These are phyloP conservation scores for Lophius piscatorius DNA, from an alignment of 2,113 vertebrate genomes.

Conservation along the genomic window DNA sequence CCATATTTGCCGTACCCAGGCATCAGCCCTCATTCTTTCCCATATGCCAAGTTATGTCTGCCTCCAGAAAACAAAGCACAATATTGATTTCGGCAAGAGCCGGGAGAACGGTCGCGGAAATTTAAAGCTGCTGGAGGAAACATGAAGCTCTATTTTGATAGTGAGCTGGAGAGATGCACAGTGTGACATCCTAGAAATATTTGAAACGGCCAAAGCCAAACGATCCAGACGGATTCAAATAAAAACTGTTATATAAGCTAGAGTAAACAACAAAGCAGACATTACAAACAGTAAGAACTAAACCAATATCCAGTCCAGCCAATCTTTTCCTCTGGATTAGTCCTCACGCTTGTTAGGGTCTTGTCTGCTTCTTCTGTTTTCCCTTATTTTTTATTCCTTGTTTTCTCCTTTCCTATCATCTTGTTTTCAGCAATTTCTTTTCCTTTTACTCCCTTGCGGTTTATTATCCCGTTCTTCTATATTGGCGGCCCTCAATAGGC, in stretches of 20 bases:
- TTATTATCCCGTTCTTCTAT: too few relatives aligned
- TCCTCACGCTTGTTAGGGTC: conserved; percentile 5
- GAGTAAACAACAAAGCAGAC: conserved; percentile 57
- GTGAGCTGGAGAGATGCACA: not conserved
- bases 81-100: conserved; percentile 31
- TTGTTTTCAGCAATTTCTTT: not conserved
- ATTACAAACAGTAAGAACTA: conserved; percentile 55
- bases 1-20: conserved; percentile 52
- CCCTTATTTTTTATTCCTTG: not conserved
- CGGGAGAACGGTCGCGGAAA: conserved; percentile 7
- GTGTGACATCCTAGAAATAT: conserved; percentile 1
- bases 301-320: conserved; percentile 53
- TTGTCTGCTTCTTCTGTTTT: not conserved
- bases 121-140: conserved; percentile 22
- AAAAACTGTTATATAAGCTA: conserved; percentile 30
- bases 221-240: conserved; percentile 13
- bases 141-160: not conserved
- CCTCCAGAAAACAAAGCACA: conserved; percentile 29
- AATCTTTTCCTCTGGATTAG: conserved; percentile 48
- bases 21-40: conserved; percentile 32
- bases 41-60: conserved; percentile 22
- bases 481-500: too few relatives aligned
- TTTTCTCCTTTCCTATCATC: too few relatives aligned
- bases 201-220: not conserved
- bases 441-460: not conserved